Base-by-base conservation (phyloP, 2,888 invertebrate genomes). In the Sinopyrophorus schimmeli region DNA sequence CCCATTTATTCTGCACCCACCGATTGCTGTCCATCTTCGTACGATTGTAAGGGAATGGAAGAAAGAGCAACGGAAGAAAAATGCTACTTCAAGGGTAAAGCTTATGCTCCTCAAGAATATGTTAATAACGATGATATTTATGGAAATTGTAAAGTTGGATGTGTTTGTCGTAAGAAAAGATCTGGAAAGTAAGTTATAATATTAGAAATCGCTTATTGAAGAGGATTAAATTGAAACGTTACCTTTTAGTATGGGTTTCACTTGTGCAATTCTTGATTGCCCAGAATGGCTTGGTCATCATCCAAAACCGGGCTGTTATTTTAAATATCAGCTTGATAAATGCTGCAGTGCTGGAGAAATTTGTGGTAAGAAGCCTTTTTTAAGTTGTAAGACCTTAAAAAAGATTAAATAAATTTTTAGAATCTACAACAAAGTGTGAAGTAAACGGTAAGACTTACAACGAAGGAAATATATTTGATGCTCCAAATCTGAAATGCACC, bases 241-340 rank as follows among this genome's bases (percentile, higher is more conserved):
- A 10, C 31, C 7, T 20, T 39, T 27, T 24, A 47, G 40, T 1
- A n/a, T 43, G 7, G 32, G 20, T 15, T 60, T 64, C 32, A 32
- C 12, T 1, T 65, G 64, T 46, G 62, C 62, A 4, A 31, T 56
- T 9, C 34, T 64, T 20, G 63, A 64, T 18, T 65, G 58, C 37
- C 56, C 56, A 9, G 56, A 58, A 51, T 56, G 48, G 44, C 24
- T 57, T 3, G 54, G 52, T 6, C 9, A 18, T 5, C 28, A 37
- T 7, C 50, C 32, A 2, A 14, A 30, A 11, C 14, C 35, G 15
- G 14, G 16, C 10, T 40, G 46, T 28, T 23, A 17, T 12, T 39
- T 15, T 6, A 40, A 16, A 16, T 51, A 41, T 12, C 16, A 51
- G 20, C 12, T 47, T 4, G 20, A 46, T 20, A 30, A 51, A 28